A percentile compares a stretch with the other conserved stretches of the same genome.
phyloP scores from a whole-genome alignment of 2,113 vertebrate genomes.

The Steatornis caripensis region DNA sequence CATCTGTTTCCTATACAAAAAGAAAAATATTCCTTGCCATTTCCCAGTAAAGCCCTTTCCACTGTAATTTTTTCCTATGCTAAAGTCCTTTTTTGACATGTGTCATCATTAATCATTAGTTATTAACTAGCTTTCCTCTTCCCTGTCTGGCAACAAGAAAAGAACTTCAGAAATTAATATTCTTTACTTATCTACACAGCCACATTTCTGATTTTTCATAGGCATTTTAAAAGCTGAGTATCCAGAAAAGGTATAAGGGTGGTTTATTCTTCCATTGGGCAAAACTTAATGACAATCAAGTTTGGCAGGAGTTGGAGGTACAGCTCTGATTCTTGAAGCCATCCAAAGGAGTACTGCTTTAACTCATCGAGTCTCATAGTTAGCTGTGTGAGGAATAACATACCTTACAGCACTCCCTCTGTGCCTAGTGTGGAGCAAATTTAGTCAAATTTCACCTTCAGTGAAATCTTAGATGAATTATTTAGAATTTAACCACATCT shows the following conservation, averaged over 20 bases:
- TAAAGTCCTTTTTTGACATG: not conserved
- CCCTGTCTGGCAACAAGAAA: not conserved
- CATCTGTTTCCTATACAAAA: not conserved
- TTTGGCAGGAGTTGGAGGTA: not conserved
- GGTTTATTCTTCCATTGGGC: not conserved
- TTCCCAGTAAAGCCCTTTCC: not conserved
- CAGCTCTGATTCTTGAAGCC: not conserved
- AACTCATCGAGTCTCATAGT: not conserved
- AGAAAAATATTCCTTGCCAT: not conserved
- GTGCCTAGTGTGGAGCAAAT: not conserved
- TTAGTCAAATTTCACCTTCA: not conserved
- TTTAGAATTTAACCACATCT: not conserved
- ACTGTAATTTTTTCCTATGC: not conserved
- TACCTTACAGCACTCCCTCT: not conserved
- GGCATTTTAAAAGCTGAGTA: not conserved
- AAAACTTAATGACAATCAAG: not conserved
- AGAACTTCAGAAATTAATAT: not conserved
- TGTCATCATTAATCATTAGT: not conserved
- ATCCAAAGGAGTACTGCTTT: not conserved
- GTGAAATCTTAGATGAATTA: not conserved
- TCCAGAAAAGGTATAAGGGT: not conserved
- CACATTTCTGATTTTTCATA: not conserved
- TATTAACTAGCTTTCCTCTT: not conserved
- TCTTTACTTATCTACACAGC: not conserved
- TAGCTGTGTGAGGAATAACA: not conserved